Conservation (phyloP, 1,140 invertebrate species). For the Eurosta solidaginis region DNA sequence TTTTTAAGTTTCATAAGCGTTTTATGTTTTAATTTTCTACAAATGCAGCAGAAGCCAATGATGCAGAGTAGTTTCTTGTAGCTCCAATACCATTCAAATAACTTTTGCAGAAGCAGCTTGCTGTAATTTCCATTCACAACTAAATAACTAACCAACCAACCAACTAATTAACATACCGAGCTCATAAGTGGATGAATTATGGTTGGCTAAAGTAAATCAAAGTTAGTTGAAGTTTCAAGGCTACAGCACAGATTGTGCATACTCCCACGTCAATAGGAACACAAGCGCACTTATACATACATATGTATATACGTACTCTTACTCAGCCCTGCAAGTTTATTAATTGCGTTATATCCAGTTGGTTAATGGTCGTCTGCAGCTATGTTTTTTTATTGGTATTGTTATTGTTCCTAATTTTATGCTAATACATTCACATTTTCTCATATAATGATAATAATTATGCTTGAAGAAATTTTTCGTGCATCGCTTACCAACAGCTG, state of each 20-base stretch:
- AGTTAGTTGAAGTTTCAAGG: background rate
- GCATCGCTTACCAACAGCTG: background rate
- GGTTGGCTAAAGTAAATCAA: background rate
- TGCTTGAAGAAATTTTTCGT: background rate
- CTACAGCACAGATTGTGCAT: background rate
- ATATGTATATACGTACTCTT: too few species aligned
- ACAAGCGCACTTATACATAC: background rate
- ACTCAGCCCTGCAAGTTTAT: too few species aligned
- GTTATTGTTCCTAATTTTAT: background rate
- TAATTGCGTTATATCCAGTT: background rate
- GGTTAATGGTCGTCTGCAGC: background rate
- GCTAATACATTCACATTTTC: background rate
- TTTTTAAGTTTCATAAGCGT: too few species aligned
- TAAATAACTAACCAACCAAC: slow-evolving; percentile 1
- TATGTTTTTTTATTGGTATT: too few species aligned
- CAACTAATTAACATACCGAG: slow-evolving; percentile 12
- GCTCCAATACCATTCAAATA: background rate
- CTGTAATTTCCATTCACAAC: background rate
- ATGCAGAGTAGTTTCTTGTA: background rate
- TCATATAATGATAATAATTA: slow-evolving; percentile 3
- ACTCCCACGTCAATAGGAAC: background rate
- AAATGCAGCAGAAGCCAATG: too few species aligned
- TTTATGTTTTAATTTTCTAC: too few species aligned
- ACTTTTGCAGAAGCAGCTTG: background rate
- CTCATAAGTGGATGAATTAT: slow-evolving; percentile 13